Conservation (phyloP, 1,140 invertebrate species). For the Hycleus phaleratus region DNA sequence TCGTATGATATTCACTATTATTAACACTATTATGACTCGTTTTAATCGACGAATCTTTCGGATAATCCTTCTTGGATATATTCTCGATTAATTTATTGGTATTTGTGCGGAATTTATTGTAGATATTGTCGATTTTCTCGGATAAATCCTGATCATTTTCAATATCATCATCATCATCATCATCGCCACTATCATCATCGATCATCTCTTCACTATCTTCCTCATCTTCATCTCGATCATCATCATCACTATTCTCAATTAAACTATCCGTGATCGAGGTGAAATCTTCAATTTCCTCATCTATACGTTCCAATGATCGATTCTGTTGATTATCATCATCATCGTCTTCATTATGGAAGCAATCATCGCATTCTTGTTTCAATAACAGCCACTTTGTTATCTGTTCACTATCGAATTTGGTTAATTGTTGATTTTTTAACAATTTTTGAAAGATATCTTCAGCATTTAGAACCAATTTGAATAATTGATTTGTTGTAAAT, state of each 20-base stretch:
- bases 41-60: constrained; percentile 17
- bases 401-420: constrained; percentile 62
- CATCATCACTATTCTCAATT: constrained; percentile 42
- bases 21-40: constrained; percentile 31
- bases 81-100: constrained; percentile 57
- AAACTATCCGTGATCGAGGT: constrained; percentile 38
- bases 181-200: not conserved
- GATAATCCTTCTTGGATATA: constrained; percentile 9
- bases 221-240: constrained; percentile 30
- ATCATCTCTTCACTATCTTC: not conserved
- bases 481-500: constrained; percentile 74
- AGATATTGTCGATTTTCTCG: constrained; percentile 58
- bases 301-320: constrained; percentile 54
- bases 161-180: constrained; percentile 47
- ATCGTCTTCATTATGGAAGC: constrained; percentile 52
- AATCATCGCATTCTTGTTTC: constrained; percentile 79
- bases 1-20: constrained; percentile 28
- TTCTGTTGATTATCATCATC: constrained; percentile 45
- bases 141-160: constrained; percentile 56
- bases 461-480: constrained; percentile 73
- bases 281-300: constrained; percentile 51
- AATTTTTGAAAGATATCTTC: constrained; percentile 72
- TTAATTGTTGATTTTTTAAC: constrained; percentile 49
- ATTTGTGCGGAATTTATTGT: constrained; percentile 51
- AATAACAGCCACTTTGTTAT: constrained; percentile 79